Percentiles rank a stretch among this genome's conserved stretches.
These are phyloP conservation scores for Zaprionus taronus DNA, from an alignment of 1,140 invertebrate genomes.

Conservation along the genomic window DNA sequence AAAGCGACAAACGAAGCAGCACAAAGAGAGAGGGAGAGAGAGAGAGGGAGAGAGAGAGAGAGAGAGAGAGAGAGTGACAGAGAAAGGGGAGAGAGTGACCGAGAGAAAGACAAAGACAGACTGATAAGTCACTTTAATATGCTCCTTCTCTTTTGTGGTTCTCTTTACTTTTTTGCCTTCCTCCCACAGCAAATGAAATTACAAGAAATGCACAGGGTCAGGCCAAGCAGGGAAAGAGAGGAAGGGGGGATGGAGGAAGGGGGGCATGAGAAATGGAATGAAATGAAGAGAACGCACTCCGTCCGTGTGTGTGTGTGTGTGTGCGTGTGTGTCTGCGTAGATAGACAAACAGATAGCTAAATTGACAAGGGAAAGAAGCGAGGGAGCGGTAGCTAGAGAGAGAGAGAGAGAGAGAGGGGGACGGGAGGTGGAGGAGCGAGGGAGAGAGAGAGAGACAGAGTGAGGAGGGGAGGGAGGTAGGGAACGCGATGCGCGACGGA, in stretches of 20 bases:
- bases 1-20: constrained; percentile 44
- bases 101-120: background rate
- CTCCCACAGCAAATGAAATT: constrained; percentile 33
- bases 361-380: constrained; percentile 50
- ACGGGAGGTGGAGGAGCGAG: background rate
- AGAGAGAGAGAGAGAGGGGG: background rate
- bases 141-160: background rate
- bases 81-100: background rate
- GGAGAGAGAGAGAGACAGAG: background rate
- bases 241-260: background rate
- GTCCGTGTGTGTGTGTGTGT: background rate
- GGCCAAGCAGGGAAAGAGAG: background rate
- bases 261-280: constrained; percentile 22
- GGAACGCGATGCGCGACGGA: constrained; percentile 46
- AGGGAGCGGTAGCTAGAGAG: background rate
- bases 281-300: constrained; percentile 30
- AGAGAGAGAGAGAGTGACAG: background rate
- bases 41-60: constrained; percentile 1
- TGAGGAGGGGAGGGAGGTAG: background rate
- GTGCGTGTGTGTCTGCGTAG: constrained; percentile 13
- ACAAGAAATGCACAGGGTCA: constrained; percentile 67
- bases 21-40: constrained; percentile 12
- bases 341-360: constrained; percentile 67
- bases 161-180: constrained; percentile 8
- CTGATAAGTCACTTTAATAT: constrained; percentile 5